Evolutionary conservation across 2,888 invertebrate genomes (phyloP), one percentile per base, ranked within the genome.

Genomic region (Polyommatus icarus): DNA sequence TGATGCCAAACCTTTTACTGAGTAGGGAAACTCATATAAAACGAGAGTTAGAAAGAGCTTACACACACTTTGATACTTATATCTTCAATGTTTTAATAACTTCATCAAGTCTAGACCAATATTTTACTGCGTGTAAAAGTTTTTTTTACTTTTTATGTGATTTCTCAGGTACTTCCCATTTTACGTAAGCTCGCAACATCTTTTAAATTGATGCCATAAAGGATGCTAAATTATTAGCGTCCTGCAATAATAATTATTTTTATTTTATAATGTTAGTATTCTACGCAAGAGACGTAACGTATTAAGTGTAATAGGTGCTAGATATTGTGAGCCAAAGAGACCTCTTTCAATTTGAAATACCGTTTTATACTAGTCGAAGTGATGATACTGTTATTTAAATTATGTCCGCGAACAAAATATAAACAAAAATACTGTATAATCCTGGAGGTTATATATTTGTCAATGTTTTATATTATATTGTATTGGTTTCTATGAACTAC

Each of bases 311-410:
- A 50, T 50, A 24, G 75, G 75, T 75, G 75, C 75, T 75, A 75
- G 75, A 75, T 15, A 67, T 54, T 50, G 75, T 75, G 50, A 50
- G 54, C 75, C 75, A 54, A 75, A 54, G 75, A 75, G 75, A 54
- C 75, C 15, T 40, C 46, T 7, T 54, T 50, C 15, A 12, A 54
- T 72, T 50, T 75, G 75, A 50, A 54, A 72, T 29, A 67, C 29
- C 67, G n/a, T 75, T 54, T 46, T 54, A 54, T 54, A 54, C 75
- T 75, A 75, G 75, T 75, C 75, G 7, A 67, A 29, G 15, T 32
- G 29, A 67, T 29, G 24, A 67, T 67, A 61, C 6, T 29, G 29
- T 15, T 20, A 24, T 67, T n/a, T 15, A 29, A 29, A 32, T 29
- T 29, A 29, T 67, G 67, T 18, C 32, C 15, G 29, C 29, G 67